phyloP scores from a whole-genome alignment of 2,888 invertebrate genomes.

The Trachelus iudaicus region DNA sequence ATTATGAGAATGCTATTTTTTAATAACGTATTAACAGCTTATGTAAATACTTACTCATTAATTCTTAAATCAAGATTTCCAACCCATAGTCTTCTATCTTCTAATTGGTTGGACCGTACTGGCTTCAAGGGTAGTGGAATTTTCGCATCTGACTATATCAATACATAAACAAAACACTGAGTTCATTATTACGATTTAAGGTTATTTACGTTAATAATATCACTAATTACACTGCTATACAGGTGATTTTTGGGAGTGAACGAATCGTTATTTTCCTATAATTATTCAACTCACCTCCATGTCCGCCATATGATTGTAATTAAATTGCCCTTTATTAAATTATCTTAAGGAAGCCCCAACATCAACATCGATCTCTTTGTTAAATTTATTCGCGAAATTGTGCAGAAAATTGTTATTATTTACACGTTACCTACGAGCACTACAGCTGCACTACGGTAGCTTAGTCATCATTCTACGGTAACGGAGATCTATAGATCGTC shows the following conservation, averaged over 20 bases:
- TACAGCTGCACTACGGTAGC: neutral
- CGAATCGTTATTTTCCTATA: neutral
- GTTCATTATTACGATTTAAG: neutral
- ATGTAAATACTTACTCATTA: constrained; percentile 86
- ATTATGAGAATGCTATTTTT: neutral
- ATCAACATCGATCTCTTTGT: constrained; percentile 21
- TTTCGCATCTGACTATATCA: constrained; percentile 45
- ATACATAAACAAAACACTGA: neutral
- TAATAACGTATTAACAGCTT: constrained; percentile 13
- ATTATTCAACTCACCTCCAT: constrained; percentile 38
- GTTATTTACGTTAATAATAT: neutral
- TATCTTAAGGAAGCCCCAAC: constrained; percentile 25
- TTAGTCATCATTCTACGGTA: neutral
- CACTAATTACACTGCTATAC: neutral
- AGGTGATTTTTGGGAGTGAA: neutral
- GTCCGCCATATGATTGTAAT: neutral
- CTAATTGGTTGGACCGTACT: constrained; percentile 68
- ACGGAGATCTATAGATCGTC: neutral
- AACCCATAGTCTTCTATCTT: constrained; percentile 86
- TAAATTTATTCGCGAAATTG: constrained; percentile 8
- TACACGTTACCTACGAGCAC: constrained; percentile 21
- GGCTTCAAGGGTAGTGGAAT: constrained; percentile 71
- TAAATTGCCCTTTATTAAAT: constrained; percentile 21
- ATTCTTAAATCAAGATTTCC: constrained; percentile 91
- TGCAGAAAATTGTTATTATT: constrained; percentile 23